phyloP scores from a whole-genome alignment of 2,113 vertebrate species.

The Alaudala cheleensis region DNA sequence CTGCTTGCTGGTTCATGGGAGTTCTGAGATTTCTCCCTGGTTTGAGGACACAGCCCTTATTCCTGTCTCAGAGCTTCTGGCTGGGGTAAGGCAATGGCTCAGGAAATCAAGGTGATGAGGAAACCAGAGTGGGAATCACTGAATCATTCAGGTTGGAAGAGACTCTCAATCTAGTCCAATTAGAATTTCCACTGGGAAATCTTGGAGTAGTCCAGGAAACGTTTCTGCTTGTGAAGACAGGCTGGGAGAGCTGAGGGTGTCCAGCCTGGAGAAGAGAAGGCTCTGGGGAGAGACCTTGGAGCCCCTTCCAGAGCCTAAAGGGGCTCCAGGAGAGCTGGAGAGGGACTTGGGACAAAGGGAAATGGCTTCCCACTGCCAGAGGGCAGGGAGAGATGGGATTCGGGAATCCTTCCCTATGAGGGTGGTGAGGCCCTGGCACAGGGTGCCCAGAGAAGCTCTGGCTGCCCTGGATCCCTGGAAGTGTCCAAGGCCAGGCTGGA shows the following conservation, averaged over 20 bases:
- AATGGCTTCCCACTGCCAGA: background rate
- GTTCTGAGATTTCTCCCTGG: background rate
- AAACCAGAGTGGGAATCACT: background rate
- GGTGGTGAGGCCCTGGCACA: background rate
- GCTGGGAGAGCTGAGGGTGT: background rate
- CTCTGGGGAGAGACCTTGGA: background rate
- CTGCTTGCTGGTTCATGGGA: rapidly evolving
- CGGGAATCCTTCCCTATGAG: rapidly evolving
- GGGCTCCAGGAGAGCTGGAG: background rate
- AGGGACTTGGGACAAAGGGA: rapidly evolving
- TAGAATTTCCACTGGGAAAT: background rate
- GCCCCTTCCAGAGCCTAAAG: background rate
- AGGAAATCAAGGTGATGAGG: background rate
- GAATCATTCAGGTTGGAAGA: background rate
- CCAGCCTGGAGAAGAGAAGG: background rate
- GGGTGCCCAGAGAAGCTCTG: background rate
- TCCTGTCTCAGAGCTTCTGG: background rate
- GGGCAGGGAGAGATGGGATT: no score
- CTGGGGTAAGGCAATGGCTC: background rate
- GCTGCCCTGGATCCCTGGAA: background rate
- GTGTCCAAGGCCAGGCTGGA: background rate
- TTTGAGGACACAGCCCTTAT: background rate
- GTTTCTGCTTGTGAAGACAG: background rate
- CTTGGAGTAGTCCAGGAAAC: background rate
- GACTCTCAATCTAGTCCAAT: background rate